Percentiles rank a stretch among this genome's conserved stretches.
Conservation (phyloP, 2,888 invertebrate genomes). For the Monoplex corrugatus region DNA sequence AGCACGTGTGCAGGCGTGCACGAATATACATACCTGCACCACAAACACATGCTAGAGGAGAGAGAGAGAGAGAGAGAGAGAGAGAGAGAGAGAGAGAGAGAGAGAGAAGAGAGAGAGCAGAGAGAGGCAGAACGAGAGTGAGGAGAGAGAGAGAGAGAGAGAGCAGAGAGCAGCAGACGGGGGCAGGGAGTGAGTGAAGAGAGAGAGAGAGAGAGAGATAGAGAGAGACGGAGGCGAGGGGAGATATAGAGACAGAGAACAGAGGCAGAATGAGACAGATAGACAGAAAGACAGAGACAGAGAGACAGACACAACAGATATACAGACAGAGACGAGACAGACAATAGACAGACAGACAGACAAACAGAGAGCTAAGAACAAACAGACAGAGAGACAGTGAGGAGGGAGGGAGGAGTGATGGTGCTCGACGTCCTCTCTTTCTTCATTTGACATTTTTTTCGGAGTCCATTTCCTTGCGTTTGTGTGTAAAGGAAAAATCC, state of each 20-base stretch:
- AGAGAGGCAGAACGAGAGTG: neutral
- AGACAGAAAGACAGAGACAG: neutral
- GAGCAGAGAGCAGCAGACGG: neutral
- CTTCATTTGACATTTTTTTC: too few species aligned
- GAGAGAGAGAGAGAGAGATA: too few species aligned
- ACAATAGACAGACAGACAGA: conserved; percentile 7
- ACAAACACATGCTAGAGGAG: neutral
- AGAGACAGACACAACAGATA: neutral
- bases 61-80: neutral
- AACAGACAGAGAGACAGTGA: too few species aligned
- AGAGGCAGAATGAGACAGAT: neutral
- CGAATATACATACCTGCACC: neutral
- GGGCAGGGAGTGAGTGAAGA: too few species aligned
- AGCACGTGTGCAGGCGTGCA: neutral
- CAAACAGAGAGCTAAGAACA: neutral
- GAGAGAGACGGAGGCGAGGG: neutral
- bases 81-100: neutral
- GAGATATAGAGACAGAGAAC: neutral
- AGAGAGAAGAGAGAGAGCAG: neutral
- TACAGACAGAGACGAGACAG: too few species aligned
- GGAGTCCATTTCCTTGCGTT: too few species aligned
- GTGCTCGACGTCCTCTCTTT: too few species aligned
- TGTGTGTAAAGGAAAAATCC: too few species aligned
- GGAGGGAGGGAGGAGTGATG: too few species aligned
- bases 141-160: neutral